Evolutionary conservation across 2,888 invertebrate species (phyloP).

Genomic region (Pandemis heparana): DNA sequence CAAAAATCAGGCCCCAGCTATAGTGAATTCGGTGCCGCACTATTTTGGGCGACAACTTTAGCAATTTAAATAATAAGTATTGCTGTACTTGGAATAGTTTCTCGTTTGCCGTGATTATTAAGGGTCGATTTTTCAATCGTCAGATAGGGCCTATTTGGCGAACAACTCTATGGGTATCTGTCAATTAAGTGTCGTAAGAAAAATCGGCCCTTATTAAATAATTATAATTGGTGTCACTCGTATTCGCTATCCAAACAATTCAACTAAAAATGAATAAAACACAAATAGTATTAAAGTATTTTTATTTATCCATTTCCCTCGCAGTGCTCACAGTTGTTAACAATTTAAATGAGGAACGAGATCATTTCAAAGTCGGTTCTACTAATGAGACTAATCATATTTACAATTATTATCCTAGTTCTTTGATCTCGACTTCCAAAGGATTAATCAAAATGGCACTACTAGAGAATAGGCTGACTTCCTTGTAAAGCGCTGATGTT

Average conservation of each 20-base stretch:
- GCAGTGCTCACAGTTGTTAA: conserved; percentile 76
- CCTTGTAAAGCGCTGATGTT: conserved; percentile 35
- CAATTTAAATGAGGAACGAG: conserved; percentile 73
- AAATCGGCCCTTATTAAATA: background rate
- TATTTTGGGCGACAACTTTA: background rate
- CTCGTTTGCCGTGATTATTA: background rate
- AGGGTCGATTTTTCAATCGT: no score
- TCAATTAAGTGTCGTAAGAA: no score
- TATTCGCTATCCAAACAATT: conserved; percentile 14
- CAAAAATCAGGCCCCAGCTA: no score
- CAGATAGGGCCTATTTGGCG: no score
- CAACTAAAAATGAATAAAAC: conserved; percentile 55
- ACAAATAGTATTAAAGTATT: conserved; percentile 56
- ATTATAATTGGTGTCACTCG: conserved; percentile 19
- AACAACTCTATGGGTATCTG: no score
- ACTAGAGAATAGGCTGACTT: conserved; percentile 49
- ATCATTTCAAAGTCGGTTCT: conserved; percentile 69
- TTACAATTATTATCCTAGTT: conserved; percentile 38
- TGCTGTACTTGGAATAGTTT: background rate
- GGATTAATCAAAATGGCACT: conserved; percentile 66
- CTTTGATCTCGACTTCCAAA: conserved; percentile 36
- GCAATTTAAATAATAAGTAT: background rate
- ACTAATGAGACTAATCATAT: conserved; percentile 49
- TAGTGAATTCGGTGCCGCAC: no score
- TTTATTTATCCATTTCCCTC: conserved; percentile 75